Evolutionary conservation across 2,888 invertebrate genomes (phyloP).

Genomic region (Neocrepidodera transversa): DNA sequence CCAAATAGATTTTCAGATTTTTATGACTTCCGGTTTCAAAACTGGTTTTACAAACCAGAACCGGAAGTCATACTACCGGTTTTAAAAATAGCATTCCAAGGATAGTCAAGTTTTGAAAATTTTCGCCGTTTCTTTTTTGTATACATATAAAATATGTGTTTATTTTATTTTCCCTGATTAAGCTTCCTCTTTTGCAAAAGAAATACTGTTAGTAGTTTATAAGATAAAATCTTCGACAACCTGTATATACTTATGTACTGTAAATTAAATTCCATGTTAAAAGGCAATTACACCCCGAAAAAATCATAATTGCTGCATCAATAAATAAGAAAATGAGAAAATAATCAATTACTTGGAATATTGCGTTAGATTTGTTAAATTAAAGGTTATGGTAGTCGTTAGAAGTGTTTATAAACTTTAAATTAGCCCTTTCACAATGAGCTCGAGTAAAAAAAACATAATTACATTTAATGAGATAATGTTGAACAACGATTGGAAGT

Average conservation of each 20-base stretch:
- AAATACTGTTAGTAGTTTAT: no score
- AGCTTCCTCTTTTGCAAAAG: no score
- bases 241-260: neutral
- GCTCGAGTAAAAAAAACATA: conserved; percentile 18
- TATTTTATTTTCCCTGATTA: no score
- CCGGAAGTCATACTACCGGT: no score
- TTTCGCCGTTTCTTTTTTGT: no score
- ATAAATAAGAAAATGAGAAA: conserved; percentile 12
- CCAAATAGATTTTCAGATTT: no score
- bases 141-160: no score
- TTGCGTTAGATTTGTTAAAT: conserved; percentile 23
- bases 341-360: conserved; percentile 19
- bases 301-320: conserved; percentile 8
- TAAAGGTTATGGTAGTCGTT: conserved; percentile 28
- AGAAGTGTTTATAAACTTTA: conserved; percentile 28
- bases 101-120: no score
- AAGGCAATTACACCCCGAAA: neutral
- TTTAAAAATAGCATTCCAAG: no score
- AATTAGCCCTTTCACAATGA: conserved; percentile 31
- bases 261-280: conserved; percentile 7
- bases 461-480: conserved; percentile 30
- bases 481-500: conserved; percentile 15
- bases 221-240: no score
- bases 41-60: no score
- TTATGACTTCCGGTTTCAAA: no score